Base-by-base conservation (phyloP, 2,113 vertebrate species). In the Nycticryphes semicollaris region DNA sequence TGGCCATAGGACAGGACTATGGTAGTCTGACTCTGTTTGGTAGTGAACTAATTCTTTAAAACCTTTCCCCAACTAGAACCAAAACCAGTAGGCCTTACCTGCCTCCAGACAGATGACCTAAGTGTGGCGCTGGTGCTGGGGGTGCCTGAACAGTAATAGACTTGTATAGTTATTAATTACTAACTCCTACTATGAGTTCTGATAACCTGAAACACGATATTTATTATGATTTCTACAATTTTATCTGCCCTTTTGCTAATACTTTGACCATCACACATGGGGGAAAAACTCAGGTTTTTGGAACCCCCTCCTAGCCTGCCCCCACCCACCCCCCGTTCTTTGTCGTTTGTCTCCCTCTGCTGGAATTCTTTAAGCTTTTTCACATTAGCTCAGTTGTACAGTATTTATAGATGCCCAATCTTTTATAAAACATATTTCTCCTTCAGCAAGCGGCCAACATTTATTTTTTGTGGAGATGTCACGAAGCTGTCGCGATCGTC, bases 271-370 rank as follows among this genome's bases (percentile, higher is more conserved):
- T 31, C n/a, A 17, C 25, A 12, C 31, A 13, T 3, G 16, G 31
- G 35, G 47, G 28, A n/a, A 39, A 73, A 23, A 7, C 22, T 48
- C 6, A 6, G 6, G 6, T 22, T 24, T 57, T 73, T 27, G 9
- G 10, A 14, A 12, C 4, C n/a, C 24, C 7, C 39, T 39, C 39
- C 39, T 39, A 9, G 39, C 39, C 39, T 39, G 39, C 12, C 39
- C 53, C 10, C 16, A 6, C 12, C 31, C 60, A 6, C 13, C 3
- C 30, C 14, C 22, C 3, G 19, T 9, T 4, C 15, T n/a, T 78
- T 96, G 83, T 67, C 74, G 69, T 84, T 83, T 97, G 94, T 87
- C 95, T 90, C 95, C 96, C 97, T 93, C 96, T 96, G 85, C 93
- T 87, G 96, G 93, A 76, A 19, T 43, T 43, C 53, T 35, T 27